These are phyloP conservation scores for Agrenia bidenticulata DNA, from an alignment of 2,888 invertebrate genomes.

Conservation along the genomic window DNA sequence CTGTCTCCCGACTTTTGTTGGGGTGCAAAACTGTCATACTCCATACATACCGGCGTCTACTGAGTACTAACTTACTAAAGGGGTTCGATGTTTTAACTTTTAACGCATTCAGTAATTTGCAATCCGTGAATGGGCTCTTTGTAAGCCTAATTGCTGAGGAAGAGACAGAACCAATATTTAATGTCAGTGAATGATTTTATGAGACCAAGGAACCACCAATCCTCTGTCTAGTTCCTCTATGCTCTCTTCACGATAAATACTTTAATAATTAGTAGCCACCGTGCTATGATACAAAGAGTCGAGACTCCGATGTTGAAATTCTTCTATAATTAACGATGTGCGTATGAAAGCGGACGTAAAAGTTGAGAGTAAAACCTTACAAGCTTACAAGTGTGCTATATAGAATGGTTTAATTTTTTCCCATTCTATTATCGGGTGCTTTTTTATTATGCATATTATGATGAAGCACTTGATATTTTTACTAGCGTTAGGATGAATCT, in stretches of 20 bases:
- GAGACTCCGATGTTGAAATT: neutral
- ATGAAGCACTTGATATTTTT: slow-evolving; percentile 7
- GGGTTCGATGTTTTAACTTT: neutral
- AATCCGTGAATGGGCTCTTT: neutral
- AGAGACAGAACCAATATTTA: neutral
- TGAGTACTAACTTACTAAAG: neutral
- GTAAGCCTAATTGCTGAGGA: slow-evolving; percentile 11
- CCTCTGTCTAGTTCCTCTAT: neutral
- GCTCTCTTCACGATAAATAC: neutral
- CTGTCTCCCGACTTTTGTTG: slow-evolving; percentile 2
- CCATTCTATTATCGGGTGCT: neutral
- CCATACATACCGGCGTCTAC: neutral
- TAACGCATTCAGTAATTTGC: neutral
- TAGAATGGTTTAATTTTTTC: too few relatives aligned
- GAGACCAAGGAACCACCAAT: slow-evolving; percentile 20
- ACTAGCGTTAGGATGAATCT: neutral
- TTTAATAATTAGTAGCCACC: slow-evolving; percentile 21
- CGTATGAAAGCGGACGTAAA: too few relatives aligned
- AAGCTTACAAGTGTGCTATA: too few relatives aligned
- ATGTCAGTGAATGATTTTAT: slow-evolving; percentile 12
- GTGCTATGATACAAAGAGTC: slow-evolving; percentile 9
- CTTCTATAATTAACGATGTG: slow-evolving; percentile 5
- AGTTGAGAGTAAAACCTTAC: too few relatives aligned
- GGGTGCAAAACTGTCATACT: neutral
- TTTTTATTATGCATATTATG: slow-evolving; percentile 1